Base-by-base conservation (phyloP, 2,113 vertebrate genomes). In the Oncorhynchus mykiss region DNA sequence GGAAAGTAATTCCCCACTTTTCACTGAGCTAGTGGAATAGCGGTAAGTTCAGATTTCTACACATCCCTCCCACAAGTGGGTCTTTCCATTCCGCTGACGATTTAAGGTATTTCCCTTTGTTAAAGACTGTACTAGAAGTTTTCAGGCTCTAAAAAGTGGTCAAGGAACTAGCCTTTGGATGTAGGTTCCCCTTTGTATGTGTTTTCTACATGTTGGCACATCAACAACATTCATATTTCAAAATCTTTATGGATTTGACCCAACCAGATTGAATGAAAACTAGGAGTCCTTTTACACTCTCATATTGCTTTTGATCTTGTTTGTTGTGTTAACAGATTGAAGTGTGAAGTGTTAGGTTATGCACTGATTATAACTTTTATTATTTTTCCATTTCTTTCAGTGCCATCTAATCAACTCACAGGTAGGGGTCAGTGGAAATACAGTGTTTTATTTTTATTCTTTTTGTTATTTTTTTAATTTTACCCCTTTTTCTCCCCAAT, bases 61-160 rank as follows among this genome's bases (percentile, higher is more conserved):
- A 70, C 39, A 76, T 72, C 69, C 78, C 25, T 77, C 54, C 48
- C 57, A 78, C 78, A 24, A 39, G 62, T 59, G 74, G 78, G 82
- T 87, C 24, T 91, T 93, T 88, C 88, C 87, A 86, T 85, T 84
- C 27, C 76, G 75, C 74, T 27, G 39, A 45, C 39, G 9, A 45
- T 45, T 45, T 11, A 45, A 45, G 39, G 93, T 91, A 92, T 93
- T 93, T 88, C 81, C 92, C 83, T 82, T 82, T 89, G 89, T 78
- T 87, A 70, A 78, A 78, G 25, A 78, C 48, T 78, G 82, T 85
- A 45, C 77, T n/a, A 70, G 76, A 84, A 90, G 88, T 89, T 79
- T 78, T 74, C 62, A 2, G 29, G 74, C 39, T 59, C 59, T 76
- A 78, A 16, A 70, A 75, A 83, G 74, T 74, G 73, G 87, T 91